Evolutionary conservation across 2,797 vertebrate genomes (phyloP).

Genomic region (Cirrhinus molitorella): DNA sequence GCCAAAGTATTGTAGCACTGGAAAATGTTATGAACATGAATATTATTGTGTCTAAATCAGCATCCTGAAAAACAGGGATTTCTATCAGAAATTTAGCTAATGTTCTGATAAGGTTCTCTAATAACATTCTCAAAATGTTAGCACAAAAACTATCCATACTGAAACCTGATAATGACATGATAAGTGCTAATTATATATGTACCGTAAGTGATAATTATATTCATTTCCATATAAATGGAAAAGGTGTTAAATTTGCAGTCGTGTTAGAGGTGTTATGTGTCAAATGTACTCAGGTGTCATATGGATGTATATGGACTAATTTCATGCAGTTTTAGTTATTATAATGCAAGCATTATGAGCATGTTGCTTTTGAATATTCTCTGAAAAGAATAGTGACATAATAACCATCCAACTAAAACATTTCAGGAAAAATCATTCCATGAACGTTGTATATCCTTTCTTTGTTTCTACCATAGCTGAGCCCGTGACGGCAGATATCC

Average conservation of each 20-base stretch:
- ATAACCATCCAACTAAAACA: background rate
- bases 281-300: background rate
- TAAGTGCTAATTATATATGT: conserved; percentile 17
- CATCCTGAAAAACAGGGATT: background rate
- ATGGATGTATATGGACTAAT: background rate
- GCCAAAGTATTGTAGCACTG: background rate
- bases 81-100: background rate
- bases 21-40: background rate
- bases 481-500: conserved; percentile 93
- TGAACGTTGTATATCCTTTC: conserved; percentile 15
- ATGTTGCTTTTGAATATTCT: background rate
- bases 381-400: background rate
- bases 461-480: conserved; percentile 84
- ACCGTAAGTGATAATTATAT: conserved; percentile 29
- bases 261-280: conserved; percentile 3
- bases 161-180: conserved; percentile 31
- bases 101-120: background rate
- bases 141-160: background rate
- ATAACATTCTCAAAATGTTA: background rate
- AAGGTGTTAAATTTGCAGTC: background rate
- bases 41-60: background rate
- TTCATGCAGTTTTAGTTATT: background rate
- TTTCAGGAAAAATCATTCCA: background rate
- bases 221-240: background rate
- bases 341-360: background rate